These are phyloP conservation scores for Glyphotaelius pellucidus DNA, from an alignment of 2,888 invertebrate species.

Conservation along the genomic window DNA sequence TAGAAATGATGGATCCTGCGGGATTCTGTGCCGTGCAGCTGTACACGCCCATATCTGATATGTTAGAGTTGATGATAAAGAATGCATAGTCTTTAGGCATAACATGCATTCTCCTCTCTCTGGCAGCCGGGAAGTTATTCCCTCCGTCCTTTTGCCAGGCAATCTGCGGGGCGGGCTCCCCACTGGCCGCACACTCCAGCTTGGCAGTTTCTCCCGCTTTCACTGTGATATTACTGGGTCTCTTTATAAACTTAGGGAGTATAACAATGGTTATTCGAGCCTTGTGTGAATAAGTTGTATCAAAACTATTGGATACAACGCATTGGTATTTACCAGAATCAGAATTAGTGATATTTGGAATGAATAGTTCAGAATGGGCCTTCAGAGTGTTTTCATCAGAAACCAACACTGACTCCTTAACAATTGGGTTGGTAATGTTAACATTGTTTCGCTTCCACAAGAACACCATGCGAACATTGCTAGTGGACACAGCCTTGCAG, in stretches of 20 bases:
- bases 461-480: constrained; percentile 86
- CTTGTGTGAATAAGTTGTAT: constrained; percentile 91
- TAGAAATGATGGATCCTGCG: constrained; percentile 91
- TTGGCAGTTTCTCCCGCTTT: constrained; percentile 91
- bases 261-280: constrained; percentile 92
- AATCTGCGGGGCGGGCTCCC: constrained; percentile 92
- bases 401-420: constrained; percentile 74
- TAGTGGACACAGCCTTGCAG: constrained; percentile 90
- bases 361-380: constrained; percentile 84
- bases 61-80: constrained; percentile 94
- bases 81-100: constrained; percentile 94
- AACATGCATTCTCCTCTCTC: constrained; percentile 94
- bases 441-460: constrained; percentile 93
- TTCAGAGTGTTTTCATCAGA: constrained; percentile 79
- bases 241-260: constrained; percentile 91
- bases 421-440: constrained; percentile 73
- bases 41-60: constrained; percentile 93
- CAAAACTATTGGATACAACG: constrained; percentile 92
- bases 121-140: constrained; percentile 95
- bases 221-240: constrained; percentile 89
- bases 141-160: constrained; percentile 96
- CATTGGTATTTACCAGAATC: constrained; percentile 96
- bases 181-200: constrained; percentile 93
- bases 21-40: constrained; percentile 95
- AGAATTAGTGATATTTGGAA: constrained; percentile 86